A percentile compares a stretch with the other conserved stretches of the same genome.
These are phyloP conservation scores for Brachyistius frenatus DNA, from an alignment of 2,113 vertebrate species.

Conservation along the genomic window DNA sequence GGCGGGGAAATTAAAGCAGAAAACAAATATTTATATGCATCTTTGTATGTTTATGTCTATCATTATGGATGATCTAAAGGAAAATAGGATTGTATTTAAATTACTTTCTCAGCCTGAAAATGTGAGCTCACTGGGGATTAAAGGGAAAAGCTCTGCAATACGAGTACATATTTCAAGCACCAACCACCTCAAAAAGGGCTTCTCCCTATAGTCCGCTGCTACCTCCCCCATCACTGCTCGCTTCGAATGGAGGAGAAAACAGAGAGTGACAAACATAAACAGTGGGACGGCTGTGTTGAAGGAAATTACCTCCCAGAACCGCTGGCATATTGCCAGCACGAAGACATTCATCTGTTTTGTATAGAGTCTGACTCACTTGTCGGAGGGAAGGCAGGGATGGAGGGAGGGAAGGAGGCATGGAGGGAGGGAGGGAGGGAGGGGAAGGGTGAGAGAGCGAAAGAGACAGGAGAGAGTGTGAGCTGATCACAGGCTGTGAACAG, in stretches of 20 bases:
- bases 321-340: constrained; percentile 79
- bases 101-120: neutral
- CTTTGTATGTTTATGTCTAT: no score
- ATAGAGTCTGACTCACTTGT: constrained; percentile 69
- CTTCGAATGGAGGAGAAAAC: constrained; percentile 50
- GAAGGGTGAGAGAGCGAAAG: constrained; percentile 36
- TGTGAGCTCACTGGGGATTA: neutral
- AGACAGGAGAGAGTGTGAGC: constrained; percentile 49
- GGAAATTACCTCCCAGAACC: constrained; percentile 84
- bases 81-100: neutral
- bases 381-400: constrained; percentile 28
- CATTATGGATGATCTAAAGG: neutral
- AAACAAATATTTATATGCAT: no score
- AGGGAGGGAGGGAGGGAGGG: constrained; percentile 49
- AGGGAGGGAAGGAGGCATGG: constrained; percentile 49
- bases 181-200: constrained; percentile 12
- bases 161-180: constrained; percentile 5
- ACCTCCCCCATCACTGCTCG: constrained; percentile 14
- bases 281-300: constrained; percentile 73
- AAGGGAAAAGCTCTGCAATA: neutral
- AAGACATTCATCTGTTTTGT: constrained; percentile 82
- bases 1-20: no score
- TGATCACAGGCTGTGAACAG: constrained; percentile 54
- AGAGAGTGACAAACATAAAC: constrained; percentile 83
- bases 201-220: constrained; percentile 14